phyloP scores from a whole-genome alignment of 2,797 vertebrate species.

The Lithobates pipiens region DNA sequence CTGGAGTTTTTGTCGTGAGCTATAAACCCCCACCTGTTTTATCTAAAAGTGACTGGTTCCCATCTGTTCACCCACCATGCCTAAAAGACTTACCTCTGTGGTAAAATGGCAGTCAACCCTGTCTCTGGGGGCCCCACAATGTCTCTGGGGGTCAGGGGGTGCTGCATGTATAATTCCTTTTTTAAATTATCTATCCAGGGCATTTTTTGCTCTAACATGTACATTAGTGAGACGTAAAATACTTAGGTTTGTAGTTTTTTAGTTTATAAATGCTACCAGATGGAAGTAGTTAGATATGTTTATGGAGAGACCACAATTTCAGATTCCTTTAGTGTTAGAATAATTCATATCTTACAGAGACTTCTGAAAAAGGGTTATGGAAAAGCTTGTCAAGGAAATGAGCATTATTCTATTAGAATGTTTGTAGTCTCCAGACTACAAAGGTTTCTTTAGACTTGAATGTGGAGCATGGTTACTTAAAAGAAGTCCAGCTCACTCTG shows the following conservation, averaged over 20 bases:
- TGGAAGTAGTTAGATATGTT: conserved; percentile 44
- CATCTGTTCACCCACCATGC: too few relatives aligned
- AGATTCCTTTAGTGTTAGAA: conserved; percentile 46
- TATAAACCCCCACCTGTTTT: too few relatives aligned
- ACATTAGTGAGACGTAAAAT: not conserved
- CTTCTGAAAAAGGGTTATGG: conserved; percentile 11
- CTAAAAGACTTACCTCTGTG: too few relatives aligned
- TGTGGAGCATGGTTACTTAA: not conserved
- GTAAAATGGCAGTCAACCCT: too few relatives aligned
- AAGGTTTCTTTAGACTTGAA: not conserved
- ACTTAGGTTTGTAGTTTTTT: conserved; percentile 25
- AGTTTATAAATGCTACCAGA: conserved; percentile 41
- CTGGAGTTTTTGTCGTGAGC: too few relatives aligned
- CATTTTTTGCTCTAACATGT: not conserved
- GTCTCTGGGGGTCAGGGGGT: too few relatives aligned
- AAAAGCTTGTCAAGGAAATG: conserved; percentile 3
- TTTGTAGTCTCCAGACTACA: conserved; percentile 3
- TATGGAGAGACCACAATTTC: conserved; percentile 43
- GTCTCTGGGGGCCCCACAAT: too few relatives aligned
- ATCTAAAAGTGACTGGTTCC: too few relatives aligned
- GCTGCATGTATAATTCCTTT: conserved; percentile 1
- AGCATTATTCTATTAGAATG: not conserved
- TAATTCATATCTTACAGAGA: conserved; percentile 41
- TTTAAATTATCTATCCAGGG: not conserved
- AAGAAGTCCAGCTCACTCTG: not conserved